Base-by-base conservation (phyloP, 2,797 vertebrate species). In the Loris lydekkerianus region DNA sequence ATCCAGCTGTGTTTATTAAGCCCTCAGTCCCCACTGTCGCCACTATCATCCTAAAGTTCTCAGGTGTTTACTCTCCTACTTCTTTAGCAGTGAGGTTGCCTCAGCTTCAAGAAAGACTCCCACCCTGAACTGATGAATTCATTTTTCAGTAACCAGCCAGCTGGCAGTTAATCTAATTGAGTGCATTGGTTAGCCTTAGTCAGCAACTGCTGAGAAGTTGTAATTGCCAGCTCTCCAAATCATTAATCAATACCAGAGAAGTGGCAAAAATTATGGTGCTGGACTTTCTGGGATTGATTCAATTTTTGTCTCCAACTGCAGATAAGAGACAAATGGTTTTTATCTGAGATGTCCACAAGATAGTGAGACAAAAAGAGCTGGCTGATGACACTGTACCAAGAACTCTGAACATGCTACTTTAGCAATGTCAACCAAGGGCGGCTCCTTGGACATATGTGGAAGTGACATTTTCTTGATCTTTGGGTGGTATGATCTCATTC, bases 201-300 rank as follows among this genome's bases (percentile, higher is more conserved):
- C 91, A 93, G 73, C 81, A 90, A 49, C 40, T 53, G 49, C 81
- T 89, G 15, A 81, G 65, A 90, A 81, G 53, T 86, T 75, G 31
- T 69, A 93, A 93, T 93, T 72, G 76, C 43, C 80, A 85, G 25
- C 43, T 78, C 72, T 17, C 72, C 25, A 78, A 78, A 95, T 81
- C 46, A 43, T 96, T 86, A 75, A 81, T 90, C 75, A 90, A 10
- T 80, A 37, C 25, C 14, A 46, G 65, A 37, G 43, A 70, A 34
- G 63, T 34, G 40, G 37, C 34, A 63, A 73, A 84, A 84, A 58
- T 53, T 80, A 93, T 85, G 25, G n/a, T 29, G 34, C 73, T 73
- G 40, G 65, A 8, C 60, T 73, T 63, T 43, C 27, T 75, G 63
- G 46, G 43, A 60, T 37, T 75, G 65, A 86, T 73, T 86, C 37